These are phyloP conservation scores for Lissonota sp. DNA, from an alignment of 2,888 invertebrate species.

Conservation along the genomic window DNA sequence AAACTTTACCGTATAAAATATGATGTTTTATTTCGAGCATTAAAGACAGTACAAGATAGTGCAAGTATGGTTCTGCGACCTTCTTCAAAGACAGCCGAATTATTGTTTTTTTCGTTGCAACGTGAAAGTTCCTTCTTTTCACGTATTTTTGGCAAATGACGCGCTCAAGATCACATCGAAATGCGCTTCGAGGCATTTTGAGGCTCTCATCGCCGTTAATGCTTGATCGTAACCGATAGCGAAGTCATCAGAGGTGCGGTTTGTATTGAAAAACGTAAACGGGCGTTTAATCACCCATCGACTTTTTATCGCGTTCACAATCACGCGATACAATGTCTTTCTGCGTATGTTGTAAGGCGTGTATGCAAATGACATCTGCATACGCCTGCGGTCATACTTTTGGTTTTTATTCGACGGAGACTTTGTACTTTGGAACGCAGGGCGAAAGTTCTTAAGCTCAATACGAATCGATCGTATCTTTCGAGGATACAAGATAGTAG, in stretches of 20 bases:
- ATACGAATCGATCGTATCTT: conserved; percentile 4
- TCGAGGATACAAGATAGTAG: too few species aligned
- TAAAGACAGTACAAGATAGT: too few species aligned
- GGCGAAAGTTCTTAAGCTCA: not conserved
- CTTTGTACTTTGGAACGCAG: not conserved
- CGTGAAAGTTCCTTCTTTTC: conserved; percentile 1
- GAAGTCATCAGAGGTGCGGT: conserved; percentile 13
- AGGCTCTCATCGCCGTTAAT: not conserved
- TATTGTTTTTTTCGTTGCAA: not conserved
- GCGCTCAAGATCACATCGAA: too few species aligned
- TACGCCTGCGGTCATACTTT: not conserved
- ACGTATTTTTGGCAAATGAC: not conserved
- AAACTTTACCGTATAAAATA: too few species aligned
- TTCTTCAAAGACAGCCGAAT: too few species aligned
- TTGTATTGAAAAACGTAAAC: conserved; percentile 28
- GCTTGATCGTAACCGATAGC: conserved; percentile 22
- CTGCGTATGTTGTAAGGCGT: too few species aligned
- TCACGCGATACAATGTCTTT: conserved; percentile 5
- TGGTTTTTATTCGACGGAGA: not conserved
- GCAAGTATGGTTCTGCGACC: too few species aligned
- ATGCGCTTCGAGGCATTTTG: not conserved
- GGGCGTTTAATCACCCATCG: conserved; percentile 44
- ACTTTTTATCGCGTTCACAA: conserved; percentile 21
- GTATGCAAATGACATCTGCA: too few species aligned
- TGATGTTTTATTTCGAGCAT: too few species aligned